These are phyloP conservation scores for Dysmachus trigonus DNA, from an alignment of 2,888 invertebrate genomes.

Conservation along the genomic window DNA sequence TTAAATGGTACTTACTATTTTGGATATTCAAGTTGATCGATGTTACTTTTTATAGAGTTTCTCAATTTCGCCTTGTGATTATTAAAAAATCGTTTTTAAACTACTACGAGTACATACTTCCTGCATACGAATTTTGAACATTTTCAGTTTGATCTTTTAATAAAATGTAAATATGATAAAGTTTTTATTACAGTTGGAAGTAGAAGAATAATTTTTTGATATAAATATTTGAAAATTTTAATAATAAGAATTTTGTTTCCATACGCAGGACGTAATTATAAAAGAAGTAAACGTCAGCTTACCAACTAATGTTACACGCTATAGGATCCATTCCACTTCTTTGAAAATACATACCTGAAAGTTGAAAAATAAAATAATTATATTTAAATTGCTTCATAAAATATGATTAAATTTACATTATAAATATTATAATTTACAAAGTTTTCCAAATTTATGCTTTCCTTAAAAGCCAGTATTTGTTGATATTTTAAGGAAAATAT, in stretches of 20 bases:
- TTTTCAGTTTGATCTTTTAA: too few species aligned
- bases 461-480: too few species aligned
- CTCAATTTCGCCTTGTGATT: not conserved
- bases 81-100: not conserved
- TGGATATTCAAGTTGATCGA: not conserved
- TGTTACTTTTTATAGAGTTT: not conserved
- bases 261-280: not conserved
- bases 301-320: conserved; percentile 34
- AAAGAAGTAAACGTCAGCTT: not conserved
- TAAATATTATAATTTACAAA: too few species aligned
- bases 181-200: too few species aligned
- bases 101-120: not conserved
- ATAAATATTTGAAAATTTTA: not conserved
- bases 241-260: not conserved
- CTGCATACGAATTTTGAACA: not conserved
- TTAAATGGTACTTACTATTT: too few species aligned
- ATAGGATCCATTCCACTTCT: conserved; percentile 27
- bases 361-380: not conserved
- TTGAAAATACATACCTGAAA: conserved; percentile 45
- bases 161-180: too few species aligned
- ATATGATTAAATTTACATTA: not conserved
- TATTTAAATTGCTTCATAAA: not conserved
- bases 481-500: too few species aligned
- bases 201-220: too few species aligned
- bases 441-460: too few species aligned